Evolutionary conservation across 2,888 invertebrate species (phyloP), one percentile per base, ranked within the genome.

Genomic region (Polymixis flavicincta): DNA sequence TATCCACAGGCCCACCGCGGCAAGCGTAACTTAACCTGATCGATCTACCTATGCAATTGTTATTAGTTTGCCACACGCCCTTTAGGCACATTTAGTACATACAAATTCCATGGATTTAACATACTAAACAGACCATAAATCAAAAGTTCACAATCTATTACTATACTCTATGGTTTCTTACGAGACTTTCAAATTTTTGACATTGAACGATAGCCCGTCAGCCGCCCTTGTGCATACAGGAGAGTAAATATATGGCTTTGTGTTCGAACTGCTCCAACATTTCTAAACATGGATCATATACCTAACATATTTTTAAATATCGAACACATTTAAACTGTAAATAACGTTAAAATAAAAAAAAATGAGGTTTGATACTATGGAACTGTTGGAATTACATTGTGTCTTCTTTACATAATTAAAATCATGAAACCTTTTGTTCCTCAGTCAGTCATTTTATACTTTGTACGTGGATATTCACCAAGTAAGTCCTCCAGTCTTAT

Each of bases 401-500:
- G 42, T 11, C 28, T 42, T 17, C 19, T 13, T 28, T n/a, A n/a
- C 14, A n/a, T 1, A 1, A 71, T n/a, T 59, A 37, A 17, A 71
- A 74, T 32, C 22, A 74, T 61, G 52, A 72, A 45, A 54, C 4
- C 7, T 0, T 32, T 32, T n/a, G 17, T 13, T 54, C 1, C 42
- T 60, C 19, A 32, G n/a, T 42, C 50, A 2, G 9, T 60, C 8
- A 9, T 42, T 2, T 7, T 32, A 2, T 3, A 3, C 8, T 19
- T 48, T 19, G 0, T 37, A 25, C 74, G 63, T 32, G 2, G 22
- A 61, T 74, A 37, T 54, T 13, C 25, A 25, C 11, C 32, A 71
- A 1, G 73, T 73, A 59, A 73, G 72, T 73, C 3, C 14, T 6
- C 25, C 22, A 17, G 22, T n/a, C 52, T 37, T 63, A 42, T 11